phyloP scores from a whole-genome alignment of 2,797 vertebrate genomes.

The Trematomus bernacchii region DNA sequence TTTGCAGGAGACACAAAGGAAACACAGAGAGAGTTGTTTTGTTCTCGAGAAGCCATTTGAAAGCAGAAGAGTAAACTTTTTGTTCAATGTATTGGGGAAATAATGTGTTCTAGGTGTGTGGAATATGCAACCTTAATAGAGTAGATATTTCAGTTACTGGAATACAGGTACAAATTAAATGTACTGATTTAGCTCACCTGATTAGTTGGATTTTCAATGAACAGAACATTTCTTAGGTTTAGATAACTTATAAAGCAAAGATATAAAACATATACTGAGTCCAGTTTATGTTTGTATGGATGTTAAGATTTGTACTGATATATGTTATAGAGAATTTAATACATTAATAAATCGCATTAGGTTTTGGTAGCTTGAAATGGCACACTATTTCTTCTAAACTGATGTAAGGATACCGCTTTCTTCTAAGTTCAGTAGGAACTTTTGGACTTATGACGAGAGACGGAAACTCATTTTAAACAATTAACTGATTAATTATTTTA shows the following conservation, averaged over 20 bases:
- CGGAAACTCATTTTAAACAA: no score
- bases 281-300: no score
- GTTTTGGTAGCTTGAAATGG: not conserved
- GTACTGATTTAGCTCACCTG: not conserved
- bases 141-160: no score
- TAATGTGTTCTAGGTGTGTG: not conserved
- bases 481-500: not conserved
- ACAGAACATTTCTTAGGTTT: not conserved
- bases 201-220: not conserved
- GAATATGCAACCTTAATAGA: not conserved
- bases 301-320: no score
- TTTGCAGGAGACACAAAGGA: constrained; percentile 19
- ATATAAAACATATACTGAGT: no score
- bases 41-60: constrained; percentile 1
- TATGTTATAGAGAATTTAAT: no score
- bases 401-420: not conserved
- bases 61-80: constrained; percentile 7
- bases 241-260: no score
- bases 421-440: no score
- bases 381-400: not conserved
- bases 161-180: not conserved
- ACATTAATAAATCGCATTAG: not conserved
- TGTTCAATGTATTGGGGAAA: not conserved
- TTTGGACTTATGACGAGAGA: no score
- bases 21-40: constrained; percentile 16